Evolutionary conservation across 2,113 vertebrate species (phyloP).

Genomic region (Centropus bengalensis): DNA sequence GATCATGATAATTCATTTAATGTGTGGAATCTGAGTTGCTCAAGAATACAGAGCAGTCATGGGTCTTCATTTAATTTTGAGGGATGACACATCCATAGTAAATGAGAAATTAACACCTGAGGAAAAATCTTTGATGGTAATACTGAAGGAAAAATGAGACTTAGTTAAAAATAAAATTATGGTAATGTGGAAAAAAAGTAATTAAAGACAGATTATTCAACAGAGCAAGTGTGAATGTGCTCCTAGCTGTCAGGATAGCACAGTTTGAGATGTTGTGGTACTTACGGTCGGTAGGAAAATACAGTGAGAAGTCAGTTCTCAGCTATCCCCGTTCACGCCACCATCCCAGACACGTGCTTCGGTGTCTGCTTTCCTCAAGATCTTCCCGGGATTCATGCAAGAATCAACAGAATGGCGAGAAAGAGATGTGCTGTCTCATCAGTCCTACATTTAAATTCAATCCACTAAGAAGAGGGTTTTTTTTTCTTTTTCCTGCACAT

Average conservation of each 20-base stretch:
- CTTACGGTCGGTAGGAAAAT: not conserved
- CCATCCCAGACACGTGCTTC: accelerated
- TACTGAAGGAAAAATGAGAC: not conserved
- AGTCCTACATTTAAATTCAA: not conserved
- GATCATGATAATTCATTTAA: not conserved
- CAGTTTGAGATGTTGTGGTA: not conserved
- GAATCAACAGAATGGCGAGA: not conserved
- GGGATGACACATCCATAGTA: not conserved
- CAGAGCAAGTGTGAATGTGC: not conserved
- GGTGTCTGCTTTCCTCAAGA: not conserved
- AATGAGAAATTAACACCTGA: not conserved
- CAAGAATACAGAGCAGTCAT: not conserved
- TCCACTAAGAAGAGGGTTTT: not conserved
- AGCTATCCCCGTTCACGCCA: not conserved
- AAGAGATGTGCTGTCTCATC: not conserved
- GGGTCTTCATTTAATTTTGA: not conserved
- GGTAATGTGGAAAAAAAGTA: not conserved
- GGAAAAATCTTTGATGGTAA: not conserved
- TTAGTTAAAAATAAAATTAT: not conserved
- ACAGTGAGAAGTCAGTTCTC: not conserved
- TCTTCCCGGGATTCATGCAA: not conserved
- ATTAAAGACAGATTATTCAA: not conserved
- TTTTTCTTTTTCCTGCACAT: not conserved
- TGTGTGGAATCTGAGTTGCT: not conserved
- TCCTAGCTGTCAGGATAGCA: not conserved